A percentile compares a stretch with the other conserved stretches of the same genome.
Conservation (phyloP, 2,797 vertebrate species). For the Cercopithecus diana region DNA sequence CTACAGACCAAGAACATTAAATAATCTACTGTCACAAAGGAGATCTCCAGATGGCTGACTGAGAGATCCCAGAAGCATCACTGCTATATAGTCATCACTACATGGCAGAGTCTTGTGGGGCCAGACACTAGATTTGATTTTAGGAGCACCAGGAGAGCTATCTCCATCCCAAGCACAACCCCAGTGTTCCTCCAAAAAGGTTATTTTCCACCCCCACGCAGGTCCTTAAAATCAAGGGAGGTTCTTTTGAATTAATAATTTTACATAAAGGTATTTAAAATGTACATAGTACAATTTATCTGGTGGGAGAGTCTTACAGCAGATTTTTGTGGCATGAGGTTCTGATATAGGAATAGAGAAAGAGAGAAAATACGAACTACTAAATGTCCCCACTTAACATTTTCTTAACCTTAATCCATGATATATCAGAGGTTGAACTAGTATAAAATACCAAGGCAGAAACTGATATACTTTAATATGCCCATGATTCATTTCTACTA, state of each 20-base stretch:
- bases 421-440: neutral
- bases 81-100: neutral
- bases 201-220: neutral
- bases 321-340: neutral
- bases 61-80: neutral
- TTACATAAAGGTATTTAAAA: neutral
- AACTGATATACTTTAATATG: neutral
- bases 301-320: neutral
- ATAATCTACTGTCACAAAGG: neutral
- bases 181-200: neutral
- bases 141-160: neutral
- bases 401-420: neutral
- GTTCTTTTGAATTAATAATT: neutral
- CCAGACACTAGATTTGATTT: neutral
- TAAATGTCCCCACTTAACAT: neutral
- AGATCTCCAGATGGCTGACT: neutral
- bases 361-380: neutral
- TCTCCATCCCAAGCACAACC: neutral
- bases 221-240: neutral
- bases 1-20: neutral
- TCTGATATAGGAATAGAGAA: neutral
- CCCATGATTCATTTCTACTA: neutral
- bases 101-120: neutral
- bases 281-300: neutral
- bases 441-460: neutral